Conservation (phyloP, 2,888 invertebrate genomes). For the Mimumesa dahlbomi region DNA sequence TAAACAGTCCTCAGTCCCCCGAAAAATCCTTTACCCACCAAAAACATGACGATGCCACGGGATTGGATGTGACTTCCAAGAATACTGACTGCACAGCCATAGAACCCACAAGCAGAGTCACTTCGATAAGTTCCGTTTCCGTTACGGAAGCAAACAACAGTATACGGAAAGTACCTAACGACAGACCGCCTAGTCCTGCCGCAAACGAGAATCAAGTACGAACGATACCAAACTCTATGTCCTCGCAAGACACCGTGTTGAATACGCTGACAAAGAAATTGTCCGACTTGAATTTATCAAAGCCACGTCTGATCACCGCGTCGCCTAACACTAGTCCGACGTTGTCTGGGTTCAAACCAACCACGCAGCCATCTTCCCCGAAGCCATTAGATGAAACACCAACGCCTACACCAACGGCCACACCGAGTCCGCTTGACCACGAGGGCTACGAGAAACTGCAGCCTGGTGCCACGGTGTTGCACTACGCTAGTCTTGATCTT, state of each 20-base stretch:
- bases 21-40: conserved; percentile 80
- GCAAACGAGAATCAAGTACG: conserved; percentile 34
- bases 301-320: conserved; percentile 71
- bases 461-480: conserved; percentile 79
- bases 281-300: conserved; percentile 70
- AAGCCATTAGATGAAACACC: conserved; percentile 72
- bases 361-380: conserved; percentile 61
- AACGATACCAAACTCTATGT: conserved; percentile 43
- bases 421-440: conserved; percentile 81
- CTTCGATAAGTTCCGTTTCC: conserved; percentile 66
- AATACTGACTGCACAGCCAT: conserved; percentile 62
- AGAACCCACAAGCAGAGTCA: conserved; percentile 62
- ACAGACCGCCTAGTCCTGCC: conserved; percentile 53
- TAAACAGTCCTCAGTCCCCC: conserved; percentile 86
- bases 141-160: conserved; percentile 59
- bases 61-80: conserved; percentile 23
- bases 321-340: conserved; percentile 69
- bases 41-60: conserved; percentile 36
- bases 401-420: conserved; percentile 74
- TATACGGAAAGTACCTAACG: conserved; percentile 39
- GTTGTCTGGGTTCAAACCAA: conserved; percentile 61
- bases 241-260: conserved; percentile 56
- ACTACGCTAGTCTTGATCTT: conserved; percentile 86
- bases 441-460: conserved; percentile 79
- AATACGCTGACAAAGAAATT: conserved; percentile 73